These are phyloP conservation scores for Microtus oregoni DNA, from an alignment of 2,113 vertebrate species.

Conservation along the genomic window DNA sequence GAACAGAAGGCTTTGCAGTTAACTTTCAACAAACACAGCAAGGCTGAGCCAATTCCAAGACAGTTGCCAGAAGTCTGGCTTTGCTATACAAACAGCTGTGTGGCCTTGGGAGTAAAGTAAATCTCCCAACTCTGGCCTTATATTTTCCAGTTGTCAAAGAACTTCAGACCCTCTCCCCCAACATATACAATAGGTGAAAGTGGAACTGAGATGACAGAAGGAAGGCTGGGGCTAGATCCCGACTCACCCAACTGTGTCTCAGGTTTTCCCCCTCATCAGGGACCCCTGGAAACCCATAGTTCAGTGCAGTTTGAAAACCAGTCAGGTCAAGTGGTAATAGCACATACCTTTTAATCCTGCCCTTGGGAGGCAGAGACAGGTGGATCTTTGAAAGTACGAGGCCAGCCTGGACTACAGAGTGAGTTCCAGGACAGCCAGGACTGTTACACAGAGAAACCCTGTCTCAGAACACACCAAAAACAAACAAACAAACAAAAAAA, in stretches of 20 bases:
- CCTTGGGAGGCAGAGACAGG: background rate
- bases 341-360: background rate
- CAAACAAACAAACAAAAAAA: background rate
- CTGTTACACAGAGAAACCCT: background rate
- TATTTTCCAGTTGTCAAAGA: conserved; percentile 25
- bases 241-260: background rate
- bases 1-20: conserved; percentile 10
- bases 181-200: background rate
- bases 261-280: background rate
- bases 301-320: conserved; percentile 9
- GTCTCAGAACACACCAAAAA: background rate
- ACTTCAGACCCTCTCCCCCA: background rate
- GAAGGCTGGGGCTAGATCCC: background rate
- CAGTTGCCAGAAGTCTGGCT: conserved; percentile 4
- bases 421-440: background rate
- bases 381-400: background rate
- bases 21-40: conserved; percentile 31
- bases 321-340: background rate
- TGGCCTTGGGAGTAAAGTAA: background rate
- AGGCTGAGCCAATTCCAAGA: conserved; percentile 13
- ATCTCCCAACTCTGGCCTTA: background rate
- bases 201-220: background rate
- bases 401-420: background rate
- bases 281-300: background rate
- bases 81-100: background rate